Evolutionary conservation across 2,888 invertebrate species (phyloP), one percentile per base, ranked within the genome.

Genomic region (Tethea ocularis): DNA sequence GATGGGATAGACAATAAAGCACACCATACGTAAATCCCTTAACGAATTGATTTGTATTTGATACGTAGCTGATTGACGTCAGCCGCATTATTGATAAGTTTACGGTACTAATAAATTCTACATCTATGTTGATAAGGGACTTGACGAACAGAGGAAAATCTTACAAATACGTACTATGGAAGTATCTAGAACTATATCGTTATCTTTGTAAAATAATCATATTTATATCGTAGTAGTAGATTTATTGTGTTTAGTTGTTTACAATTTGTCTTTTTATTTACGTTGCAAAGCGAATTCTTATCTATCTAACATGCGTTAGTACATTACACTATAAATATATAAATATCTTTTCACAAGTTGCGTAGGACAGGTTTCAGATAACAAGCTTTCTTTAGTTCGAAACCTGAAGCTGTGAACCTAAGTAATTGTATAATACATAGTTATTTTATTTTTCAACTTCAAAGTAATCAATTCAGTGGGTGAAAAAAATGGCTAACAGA

Each of bases 281-380:
- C 46, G 3, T 17, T 38, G 15, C n/a, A 38, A 15, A 38, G n/a
- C 38, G 15, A 38, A 26, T 36, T 41, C 1, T 6, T 41, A n/a
- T n/a, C n/a, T 17, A 41, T 41, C 41, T 46, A 46, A 20, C 15
- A 46, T 46, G 7, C 8, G 6, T 17, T n/a, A 10, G 46, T 46
- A 46, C 17, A 46, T 20, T 46, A 20, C 8, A 20, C 46, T 46
- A 6, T 10, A 10, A 20, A 46, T 46, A 46, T 20, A 20, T 46
- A 41, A 20, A 46, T 46, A 46, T 46, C 46, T 20, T 20, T 46
- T 46, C 46, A 46, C 46, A 46, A 10, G 46, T 46, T 46, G 46
- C 46, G 46, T 20, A 46, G 46, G 46, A 20, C 46, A 46, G 46
- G 46, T 20, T 20, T 10, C 10, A 46, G 46, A 46, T 46, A 46